Evolutionary conservation across 2,797 vertebrate genomes (phyloP), one percentile per base, ranked within the genome.

Genomic region (Crocodylus rhombifer): DNA sequence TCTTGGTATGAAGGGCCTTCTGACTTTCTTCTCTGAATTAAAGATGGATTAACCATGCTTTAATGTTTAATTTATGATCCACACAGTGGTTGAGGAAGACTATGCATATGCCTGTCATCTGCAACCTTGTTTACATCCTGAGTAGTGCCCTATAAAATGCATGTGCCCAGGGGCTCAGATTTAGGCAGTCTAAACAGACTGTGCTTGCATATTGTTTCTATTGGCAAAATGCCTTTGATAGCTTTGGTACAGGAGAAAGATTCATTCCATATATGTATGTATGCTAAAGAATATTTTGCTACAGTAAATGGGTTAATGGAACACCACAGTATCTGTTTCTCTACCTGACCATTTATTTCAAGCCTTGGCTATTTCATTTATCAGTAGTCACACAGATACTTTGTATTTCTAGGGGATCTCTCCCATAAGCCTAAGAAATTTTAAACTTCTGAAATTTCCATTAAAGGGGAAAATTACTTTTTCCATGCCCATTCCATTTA

Each of bases 151-250:
- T 3, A 21, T 71, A 0, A 0, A 30, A 64, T 87, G 5, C 55
- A 71, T 73, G 60, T 36, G 55, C 21, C 82, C 13, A 11, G 82
- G 69, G 42, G 8, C 58, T 80, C 65, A 84, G 61, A 21, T 82
- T 84, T 86, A 71, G 94, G 1, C 11, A 21, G 33, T 76, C 58
- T 86, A 64, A 79, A 84, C 57, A 71, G 95, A 26, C 9, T 65
- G 62, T 88, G 61, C 62, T 86, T 84, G 64, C 28, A 7, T 87
- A 77, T 86, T 90, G 84, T 80, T 84, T 94, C 75, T 69, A 16
- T 26, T 1, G 75, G 33, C 11, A 90, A 42, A 85, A 86, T 82
- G 16, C 60, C 26, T 71, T 88, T 2, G 17, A 30, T 60, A 91
- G n/a, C 60, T 18, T 33, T 58, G 71, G 56, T 56, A 82, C 17